Evolutionary conservation across 2,797 vertebrate species (phyloP).

Genomic region (Helarctos malayanus): DNA sequence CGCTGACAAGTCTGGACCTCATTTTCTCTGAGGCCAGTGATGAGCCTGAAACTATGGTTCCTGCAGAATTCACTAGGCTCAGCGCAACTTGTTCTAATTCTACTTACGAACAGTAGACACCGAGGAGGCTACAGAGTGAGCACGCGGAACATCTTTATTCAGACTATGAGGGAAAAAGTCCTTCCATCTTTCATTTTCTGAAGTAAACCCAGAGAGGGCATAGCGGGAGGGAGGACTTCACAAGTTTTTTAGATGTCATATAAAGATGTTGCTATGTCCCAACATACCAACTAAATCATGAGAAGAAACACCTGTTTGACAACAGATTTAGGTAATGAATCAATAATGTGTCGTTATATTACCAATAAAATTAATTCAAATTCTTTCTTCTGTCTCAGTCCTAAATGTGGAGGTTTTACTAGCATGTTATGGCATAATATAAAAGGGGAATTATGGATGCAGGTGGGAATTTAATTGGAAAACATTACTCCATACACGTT

Average conservation of each 20-base stretch:
- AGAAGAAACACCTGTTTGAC: not conserved
- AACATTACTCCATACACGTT: not conserved
- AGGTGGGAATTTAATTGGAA: not conserved
- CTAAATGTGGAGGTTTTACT: not conserved
- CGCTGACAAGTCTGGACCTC: not conserved
- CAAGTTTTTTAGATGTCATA: not conserved
- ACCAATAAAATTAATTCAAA: not conserved
- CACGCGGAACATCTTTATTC: fast-evolving
- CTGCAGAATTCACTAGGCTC: not conserved
- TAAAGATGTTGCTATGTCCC: not conserved
- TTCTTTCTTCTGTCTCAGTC: not conserved
- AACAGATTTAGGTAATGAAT: not conserved
- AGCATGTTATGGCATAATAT: not conserved
- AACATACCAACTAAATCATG: not conserved
- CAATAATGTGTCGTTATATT: not conserved
- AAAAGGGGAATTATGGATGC: not conserved
- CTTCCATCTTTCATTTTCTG: not conserved
- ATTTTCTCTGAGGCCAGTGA: not conserved
- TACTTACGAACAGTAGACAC: not conserved
- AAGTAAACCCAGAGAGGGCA: not conserved
- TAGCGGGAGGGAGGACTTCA: not conserved
- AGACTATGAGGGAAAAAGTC: not conserved
- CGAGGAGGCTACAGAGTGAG: not conserved
- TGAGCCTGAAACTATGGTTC: not conserved
- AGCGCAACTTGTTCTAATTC: not conserved